These are phyloP conservation scores for Eriocheir sinensis DNA, from an alignment of 1,140 invertebrate genomes.

Conservation along the genomic window DNA sequence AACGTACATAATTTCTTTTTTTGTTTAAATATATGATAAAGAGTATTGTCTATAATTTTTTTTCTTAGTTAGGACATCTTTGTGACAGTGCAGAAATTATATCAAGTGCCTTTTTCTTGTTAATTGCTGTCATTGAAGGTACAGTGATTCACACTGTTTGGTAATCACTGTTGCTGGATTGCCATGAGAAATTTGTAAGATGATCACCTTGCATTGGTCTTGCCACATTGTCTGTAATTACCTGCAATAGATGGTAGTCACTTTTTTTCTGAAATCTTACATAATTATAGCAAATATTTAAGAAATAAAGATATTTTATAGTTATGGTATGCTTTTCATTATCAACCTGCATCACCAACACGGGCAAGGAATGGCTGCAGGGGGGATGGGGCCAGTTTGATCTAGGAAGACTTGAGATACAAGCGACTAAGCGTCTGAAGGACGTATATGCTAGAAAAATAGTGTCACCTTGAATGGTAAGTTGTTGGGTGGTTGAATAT, in stretches of 20 bases:
- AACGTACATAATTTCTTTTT: conserved; percentile 59
- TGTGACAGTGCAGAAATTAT: conserved; percentile 73
- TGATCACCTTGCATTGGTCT: conserved; percentile 74
- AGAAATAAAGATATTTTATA: conserved; percentile 78
- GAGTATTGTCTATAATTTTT: conserved; percentile 45
- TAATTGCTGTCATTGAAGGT: conserved; percentile 69
- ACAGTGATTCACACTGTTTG: conserved; percentile 66
- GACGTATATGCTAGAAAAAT: too few relatives aligned
- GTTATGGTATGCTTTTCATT: conserved; percentile 52
- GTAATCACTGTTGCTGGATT: conserved; percentile 64
- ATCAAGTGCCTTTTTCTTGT: conserved; percentile 75
- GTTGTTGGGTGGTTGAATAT: too few relatives aligned
- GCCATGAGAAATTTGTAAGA: conserved; percentile 70
- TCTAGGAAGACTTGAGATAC: too few relatives aligned
- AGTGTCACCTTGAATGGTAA: too few relatives aligned
- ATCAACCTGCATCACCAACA: neutral
- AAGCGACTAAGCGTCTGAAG: too few relatives aligned
- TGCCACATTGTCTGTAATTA: conserved; percentile 76
- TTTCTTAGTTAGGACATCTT: conserved; percentile 42
- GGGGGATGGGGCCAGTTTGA: too few relatives aligned
- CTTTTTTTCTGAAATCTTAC: conserved; percentile 75
- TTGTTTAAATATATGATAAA: conserved; percentile 45
- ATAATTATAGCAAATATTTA: conserved; percentile 77
- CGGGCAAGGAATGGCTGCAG: neutral
- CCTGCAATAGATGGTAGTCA: conserved; percentile 76